Evolutionary conservation across 2,888 invertebrate species (phyloP), one percentile per base, ranked within the genome.

Genomic region (Sialis lutaria): DNA sequence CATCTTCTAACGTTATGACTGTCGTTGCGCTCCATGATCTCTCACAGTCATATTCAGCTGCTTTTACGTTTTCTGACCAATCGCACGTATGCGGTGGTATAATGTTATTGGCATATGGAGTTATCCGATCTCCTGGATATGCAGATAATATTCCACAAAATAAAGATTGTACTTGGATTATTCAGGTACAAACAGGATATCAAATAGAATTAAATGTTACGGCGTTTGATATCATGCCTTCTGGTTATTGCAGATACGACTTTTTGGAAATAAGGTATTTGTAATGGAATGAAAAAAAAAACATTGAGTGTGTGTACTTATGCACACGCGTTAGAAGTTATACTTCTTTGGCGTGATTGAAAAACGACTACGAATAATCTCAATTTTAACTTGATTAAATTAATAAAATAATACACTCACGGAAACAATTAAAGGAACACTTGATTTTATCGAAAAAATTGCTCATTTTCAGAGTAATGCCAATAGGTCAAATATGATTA

Each of bases 81-180:
- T 60, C 66, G 1, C 68, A 68, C 53, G 75, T 67, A 40, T 95
- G 95, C 61, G 88, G 89, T 2, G 84, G 82, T 0, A 70, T 70
- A 40, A 81, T 76, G 53, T 72, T 73, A 34, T 74, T 77, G 34
- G 58, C 72, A 30, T 72, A 70, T 33, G 95, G 93, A 1, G 61
- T 70, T 6, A 70, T 93, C 8, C 73, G 68, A 54, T 82, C 87
- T 5, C 93, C 93, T 0, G 75, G 77, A 44, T 92, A 79, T 72
- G 93, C 93, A 0, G 55, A 68, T 0, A 57, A 63, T 9, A 95
- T 93, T 60, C 79, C 82, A 4, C 61, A 65, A 2, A 72, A 75
- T 53, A 72, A 73, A 50, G 75, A 84, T 50, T 96, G 95, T 60
- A 67, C 67, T n/a, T 96, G 92, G 92, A 68, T 70, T 0, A 78